A percentile compares a stretch with the other conserved stretches of the same genome.
These are phyloP conservation scores for Eretmochelys imbricata DNA, from an alignment of 2,113 vertebrate genomes.

Conservation along the genomic window DNA sequence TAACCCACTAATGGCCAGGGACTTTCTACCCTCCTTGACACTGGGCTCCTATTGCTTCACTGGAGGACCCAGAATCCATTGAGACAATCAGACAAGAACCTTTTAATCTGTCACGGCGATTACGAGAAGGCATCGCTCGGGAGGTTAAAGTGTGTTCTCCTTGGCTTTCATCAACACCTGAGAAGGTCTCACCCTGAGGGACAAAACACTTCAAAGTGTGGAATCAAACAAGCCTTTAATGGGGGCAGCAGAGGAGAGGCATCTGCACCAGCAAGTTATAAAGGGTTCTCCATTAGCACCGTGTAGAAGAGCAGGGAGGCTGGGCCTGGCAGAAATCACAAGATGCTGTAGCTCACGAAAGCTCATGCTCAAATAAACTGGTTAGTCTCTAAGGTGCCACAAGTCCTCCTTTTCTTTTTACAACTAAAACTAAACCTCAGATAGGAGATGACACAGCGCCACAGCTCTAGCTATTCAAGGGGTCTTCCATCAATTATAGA, in stretches of 20 bases:
- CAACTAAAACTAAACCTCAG: background rate
- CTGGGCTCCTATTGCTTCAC: background rate
- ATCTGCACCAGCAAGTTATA: background rate
- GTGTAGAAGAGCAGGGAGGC: background rate
- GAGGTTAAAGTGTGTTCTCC: constrained; percentile 23
- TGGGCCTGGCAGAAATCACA: background rate
- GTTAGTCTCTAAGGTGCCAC: too few species aligned
- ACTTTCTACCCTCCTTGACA: background rate
- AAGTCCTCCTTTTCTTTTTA: too few species aligned
- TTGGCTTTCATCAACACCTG: constrained; percentile 26
- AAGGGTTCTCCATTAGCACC: background rate
- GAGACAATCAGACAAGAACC: background rate
- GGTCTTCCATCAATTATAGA: background rate
- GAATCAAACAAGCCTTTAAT: background rate
- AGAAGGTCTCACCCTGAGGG: constrained; percentile 29
- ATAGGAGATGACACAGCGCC: background rate
- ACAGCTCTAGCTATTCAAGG: background rate
- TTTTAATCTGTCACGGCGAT: background rate
- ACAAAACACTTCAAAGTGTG: constrained; percentile 31
- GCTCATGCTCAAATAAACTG: too few species aligned
- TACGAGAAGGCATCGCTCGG: constrained; percentile 13
- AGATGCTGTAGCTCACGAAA: too few species aligned
- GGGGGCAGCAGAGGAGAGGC: background rate
- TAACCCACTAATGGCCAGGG: background rate
- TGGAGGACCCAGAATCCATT: background rate